Evolutionary conservation across 2,797 vertebrate genomes (phyloP).

Genomic region (Pipistrellus nathusii): DNA sequence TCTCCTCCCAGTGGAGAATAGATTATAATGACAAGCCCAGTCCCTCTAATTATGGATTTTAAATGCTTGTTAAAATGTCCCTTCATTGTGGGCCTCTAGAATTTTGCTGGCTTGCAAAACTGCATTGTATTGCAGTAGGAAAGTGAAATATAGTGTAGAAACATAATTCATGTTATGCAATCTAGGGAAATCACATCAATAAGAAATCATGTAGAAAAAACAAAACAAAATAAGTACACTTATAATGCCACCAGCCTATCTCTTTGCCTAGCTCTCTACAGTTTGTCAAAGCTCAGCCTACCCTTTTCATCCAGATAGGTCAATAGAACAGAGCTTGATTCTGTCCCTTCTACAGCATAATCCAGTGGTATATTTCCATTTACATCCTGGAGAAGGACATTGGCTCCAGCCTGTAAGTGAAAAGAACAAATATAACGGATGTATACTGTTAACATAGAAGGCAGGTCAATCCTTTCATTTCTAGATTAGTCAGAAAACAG

Average conservation of each 20-base stretch:
- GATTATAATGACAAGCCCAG: constrained; percentile 27
- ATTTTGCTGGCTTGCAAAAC: neutral
- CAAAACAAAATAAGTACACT: neutral
- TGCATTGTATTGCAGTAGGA: rapidly evolving
- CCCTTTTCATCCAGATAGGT: constrained; percentile 95
- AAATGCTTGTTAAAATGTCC: neutral
- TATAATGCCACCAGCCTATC: neutral
- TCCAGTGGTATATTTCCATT: constrained; percentile 95
- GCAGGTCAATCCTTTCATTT: neutral
- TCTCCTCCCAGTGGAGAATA: neutral
- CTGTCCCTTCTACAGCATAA: constrained; percentile 94
- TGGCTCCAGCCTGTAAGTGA: constrained; percentile 91
- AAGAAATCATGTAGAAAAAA: neutral
- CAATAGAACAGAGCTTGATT: constrained; percentile 93
- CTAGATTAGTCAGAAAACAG: neutral
- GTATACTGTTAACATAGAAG: neutral
- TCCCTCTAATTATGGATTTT: neutral
- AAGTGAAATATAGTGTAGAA: rapidly evolving
- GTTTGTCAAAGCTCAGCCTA: constrained; percentile 82
- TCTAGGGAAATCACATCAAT: rapidly evolving
- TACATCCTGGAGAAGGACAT: constrained; percentile 95
- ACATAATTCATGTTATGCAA: rapidly evolving
- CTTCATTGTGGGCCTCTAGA: neutral
- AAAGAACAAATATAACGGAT: neutral
- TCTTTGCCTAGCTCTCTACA: neutral